These are phyloP conservation scores for Parasteatoda tepidariorum DNA, from an alignment of 1,140 invertebrate genomes.

Conservation along the genomic window DNA sequence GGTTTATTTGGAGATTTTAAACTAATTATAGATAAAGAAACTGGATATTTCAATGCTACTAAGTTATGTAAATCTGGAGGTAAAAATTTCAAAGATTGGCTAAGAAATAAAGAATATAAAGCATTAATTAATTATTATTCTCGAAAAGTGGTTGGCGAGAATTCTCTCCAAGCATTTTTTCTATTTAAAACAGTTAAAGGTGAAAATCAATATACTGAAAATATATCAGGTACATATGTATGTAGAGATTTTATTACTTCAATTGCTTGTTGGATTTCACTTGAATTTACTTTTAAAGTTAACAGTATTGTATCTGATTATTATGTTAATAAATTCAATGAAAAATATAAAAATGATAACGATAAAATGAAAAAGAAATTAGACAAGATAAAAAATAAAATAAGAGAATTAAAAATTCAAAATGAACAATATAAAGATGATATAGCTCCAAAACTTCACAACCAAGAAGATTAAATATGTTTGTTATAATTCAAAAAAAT, in stretches of 20 bases:
- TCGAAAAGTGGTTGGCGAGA: background rate
- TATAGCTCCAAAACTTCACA: background rate
- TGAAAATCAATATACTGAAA: background rate
- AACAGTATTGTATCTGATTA: background rate
- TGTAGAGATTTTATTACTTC: background rate
- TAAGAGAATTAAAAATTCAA: background rate
- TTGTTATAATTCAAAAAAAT: background rate
- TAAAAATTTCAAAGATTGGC: background rate
- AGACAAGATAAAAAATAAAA: background rate
- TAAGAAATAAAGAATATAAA: constrained; percentile 6
- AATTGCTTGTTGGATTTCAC: constrained; percentile 10
- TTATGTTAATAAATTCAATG: constrained; percentile 19
- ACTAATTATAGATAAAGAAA: background rate
- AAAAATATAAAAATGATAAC: constrained; percentile 7
- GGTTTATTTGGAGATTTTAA: constrained; percentile 8
- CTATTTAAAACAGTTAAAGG: background rate
- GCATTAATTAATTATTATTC: background rate
- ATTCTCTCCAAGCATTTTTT: no score
- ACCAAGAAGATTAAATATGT: background rate
- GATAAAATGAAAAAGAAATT: background rate
- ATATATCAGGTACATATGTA: background rate
- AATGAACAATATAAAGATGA: background rate
- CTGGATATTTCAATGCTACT: constrained; percentile 11
- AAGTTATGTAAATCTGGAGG: background rate
- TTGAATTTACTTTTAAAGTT: constrained; percentile 12